Percentiles rank a stretch among this genome's conserved stretches.
phyloP scores from a whole-genome alignment of 2,113 vertebrate genomes.

The Acinonyx jubatus region DNA sequence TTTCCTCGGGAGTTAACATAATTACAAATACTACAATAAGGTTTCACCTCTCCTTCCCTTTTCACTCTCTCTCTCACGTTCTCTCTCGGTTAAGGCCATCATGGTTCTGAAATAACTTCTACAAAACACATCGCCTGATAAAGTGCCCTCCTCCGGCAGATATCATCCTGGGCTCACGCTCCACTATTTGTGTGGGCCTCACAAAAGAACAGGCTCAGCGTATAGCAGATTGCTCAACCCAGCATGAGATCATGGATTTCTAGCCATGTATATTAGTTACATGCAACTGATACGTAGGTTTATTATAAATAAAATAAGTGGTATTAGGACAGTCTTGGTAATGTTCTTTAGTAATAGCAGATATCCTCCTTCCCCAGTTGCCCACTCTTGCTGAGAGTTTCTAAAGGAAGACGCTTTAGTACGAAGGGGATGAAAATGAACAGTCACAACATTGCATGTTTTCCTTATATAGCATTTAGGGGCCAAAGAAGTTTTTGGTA shows the following conservation, averaged over 20 bases:
- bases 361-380: neutral
- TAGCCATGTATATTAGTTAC: neutral
- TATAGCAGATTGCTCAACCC: neutral
- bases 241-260: neutral
- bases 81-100: neutral
- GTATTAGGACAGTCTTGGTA: constrained; percentile 36
- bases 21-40: neutral
- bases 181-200: neutral
- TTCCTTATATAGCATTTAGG: constrained; percentile 51
- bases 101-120: constrained; percentile 14
- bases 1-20: neutral
- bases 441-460: constrained; percentile 12
- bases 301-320: constrained; percentile 45
- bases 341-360: constrained; percentile 17
- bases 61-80: neutral
- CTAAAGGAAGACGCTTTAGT: constrained; percentile 46
- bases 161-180: neutral
- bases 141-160: neutral
- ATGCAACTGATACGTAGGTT: neutral
- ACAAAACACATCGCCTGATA: neutral
- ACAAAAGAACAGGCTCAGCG: neutral
- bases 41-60: neutral
- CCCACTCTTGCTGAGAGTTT: constrained; percentile 19
- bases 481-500: constrained; percentile 40
- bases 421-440: constrained; percentile 54